Base-by-base conservation (phyloP, 2,797 vertebrate species). In the Dryobates pubescens region DNA sequence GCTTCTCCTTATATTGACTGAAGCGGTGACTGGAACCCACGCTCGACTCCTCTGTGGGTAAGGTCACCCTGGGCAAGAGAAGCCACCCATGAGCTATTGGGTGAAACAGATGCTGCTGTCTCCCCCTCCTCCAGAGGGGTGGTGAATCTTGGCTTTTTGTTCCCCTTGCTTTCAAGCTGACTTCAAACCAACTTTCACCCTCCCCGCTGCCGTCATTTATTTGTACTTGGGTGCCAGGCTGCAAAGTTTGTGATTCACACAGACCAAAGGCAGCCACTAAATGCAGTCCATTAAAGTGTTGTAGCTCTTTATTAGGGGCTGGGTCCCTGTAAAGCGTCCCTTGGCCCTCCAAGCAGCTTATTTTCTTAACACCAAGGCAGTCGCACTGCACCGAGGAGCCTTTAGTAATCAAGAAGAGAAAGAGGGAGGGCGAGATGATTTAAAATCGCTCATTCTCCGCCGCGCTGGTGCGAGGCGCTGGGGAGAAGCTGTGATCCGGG, bases 381-480 rank as follows among this genome's bases (percentile, higher is more conserved):
- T 78, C 86, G 68, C 53, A 76, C 41, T 63, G 49, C 77, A 92
- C 54, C 54, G 65, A 89, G 78, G 88, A 91, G 58, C 41, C 63
- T 88, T 94, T 70, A 73, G 32, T 95, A 96, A 94, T 94, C 76
- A 88, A 68, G 57, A 57, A 56, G 76, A 79, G 27, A 75, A 72
- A 49, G 45, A 10, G 45, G 22, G 49, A 74, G 22, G 10, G 65
- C 69, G 70, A 70, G 38, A 73, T 26, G 13, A 54, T 54, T 27
- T 27, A 14, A 26, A 72, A 43, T 87, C 67, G 56, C 58, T 78
- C 80, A 54, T 87, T 96, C 81, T 95, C 62, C 77, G 56, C 72
- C 89, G 47, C 84, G 84, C 43, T 83, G 80, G 86, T 89, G 75
- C 0, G 19, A 82, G 88, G 79, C 91, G 81, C 82, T 94, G 92